Evolutionary conservation across 1,140 invertebrate species (phyloP).

Genomic region (Riptortus pedestris): DNA sequence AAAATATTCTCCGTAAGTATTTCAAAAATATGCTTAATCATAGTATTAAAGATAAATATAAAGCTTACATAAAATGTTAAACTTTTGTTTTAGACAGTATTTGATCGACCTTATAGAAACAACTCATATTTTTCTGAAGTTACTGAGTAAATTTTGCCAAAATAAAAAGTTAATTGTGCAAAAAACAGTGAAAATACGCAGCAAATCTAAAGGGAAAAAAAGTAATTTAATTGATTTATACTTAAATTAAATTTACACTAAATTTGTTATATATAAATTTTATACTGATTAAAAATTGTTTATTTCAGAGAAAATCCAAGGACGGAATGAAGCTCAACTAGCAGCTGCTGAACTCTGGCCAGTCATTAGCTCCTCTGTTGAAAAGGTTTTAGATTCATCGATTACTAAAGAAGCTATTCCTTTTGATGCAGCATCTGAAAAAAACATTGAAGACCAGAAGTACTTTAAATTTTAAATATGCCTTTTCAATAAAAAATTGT

Average conservation of each 20-base stretch:
- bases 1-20: slow-evolving; percentile 21
- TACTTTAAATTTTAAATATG: slow-evolving; percentile 38
- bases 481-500: too few relatives aligned
- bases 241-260: not conserved
- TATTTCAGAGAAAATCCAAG: too few relatives aligned
- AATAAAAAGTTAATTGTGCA: slow-evolving; percentile 50
- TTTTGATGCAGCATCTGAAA: slow-evolving; percentile 77
- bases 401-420: slow-evolving; percentile 57
- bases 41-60: too few relatives aligned
- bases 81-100: slow-evolving; percentile 53
- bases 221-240: slow-evolving; percentile 6
- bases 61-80: too few relatives aligned
- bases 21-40: too few relatives aligned
- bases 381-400: slow-evolving; percentile 28
- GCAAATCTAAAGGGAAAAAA: slow-evolving; percentile 39
- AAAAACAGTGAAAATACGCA: slow-evolving; percentile 41
- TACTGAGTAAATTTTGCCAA: slow-evolving; percentile 78
- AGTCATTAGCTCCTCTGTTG: not conserved
- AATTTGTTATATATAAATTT: too few relatives aligned
- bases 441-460: slow-evolving; percentile 80
- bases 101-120: slow-evolving; percentile 80
- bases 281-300: too few relatives aligned
- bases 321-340: not conserved
- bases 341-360: slow-evolving; percentile 15
- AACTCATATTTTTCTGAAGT: slow-evolving; percentile 82